Percentiles rank a stretch among this genome's conserved stretches.
phyloP scores from a whole-genome alignment of 30 jellyfish, hydroid and myxozoan genomes.

The Hydractinia echinata region DNA sequence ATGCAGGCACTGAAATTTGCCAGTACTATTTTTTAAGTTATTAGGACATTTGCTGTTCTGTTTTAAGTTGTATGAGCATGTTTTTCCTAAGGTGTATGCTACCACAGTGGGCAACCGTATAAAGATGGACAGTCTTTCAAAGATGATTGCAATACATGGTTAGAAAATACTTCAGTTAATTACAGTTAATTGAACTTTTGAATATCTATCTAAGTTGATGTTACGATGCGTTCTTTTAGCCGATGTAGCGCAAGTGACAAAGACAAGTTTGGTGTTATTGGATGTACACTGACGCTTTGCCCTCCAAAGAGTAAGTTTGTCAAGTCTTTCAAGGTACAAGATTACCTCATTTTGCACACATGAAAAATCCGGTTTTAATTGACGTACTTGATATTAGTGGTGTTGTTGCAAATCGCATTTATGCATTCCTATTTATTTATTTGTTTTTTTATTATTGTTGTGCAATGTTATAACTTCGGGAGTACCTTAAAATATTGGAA shows the following conservation, averaged over 20 bases:
- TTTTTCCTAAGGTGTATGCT: not conserved
- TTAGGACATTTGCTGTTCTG: not conserved
- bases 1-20: too few relatives aligned
- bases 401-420: too few relatives aligned
- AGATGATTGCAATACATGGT: conserved; percentile 1
- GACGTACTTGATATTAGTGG: too few relatives aligned
- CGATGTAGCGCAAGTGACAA: not conserved
- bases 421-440: too few relatives aligned
- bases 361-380: too few relatives aligned
- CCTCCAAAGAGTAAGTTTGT: conserved; percentile 4
- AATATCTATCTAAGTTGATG: not conserved
- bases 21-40: too few relatives aligned
- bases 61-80: not conserved
- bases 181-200: not conserved
- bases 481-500: too few relatives aligned
- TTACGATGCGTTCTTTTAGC: not conserved
- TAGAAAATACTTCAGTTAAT: not conserved
- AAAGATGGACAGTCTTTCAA: conserved; percentile 5
- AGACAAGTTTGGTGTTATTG: not conserved
- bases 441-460: too few relatives aligned
- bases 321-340: too few relatives aligned
- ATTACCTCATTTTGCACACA: too few relatives aligned
- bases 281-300: not conserved
- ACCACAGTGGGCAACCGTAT: conserved; percentile 2
- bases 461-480: too few relatives aligned